phyloP scores from a whole-genome alignment of 2,888 invertebrate genomes.

The Girardia tigrina region DNA sequence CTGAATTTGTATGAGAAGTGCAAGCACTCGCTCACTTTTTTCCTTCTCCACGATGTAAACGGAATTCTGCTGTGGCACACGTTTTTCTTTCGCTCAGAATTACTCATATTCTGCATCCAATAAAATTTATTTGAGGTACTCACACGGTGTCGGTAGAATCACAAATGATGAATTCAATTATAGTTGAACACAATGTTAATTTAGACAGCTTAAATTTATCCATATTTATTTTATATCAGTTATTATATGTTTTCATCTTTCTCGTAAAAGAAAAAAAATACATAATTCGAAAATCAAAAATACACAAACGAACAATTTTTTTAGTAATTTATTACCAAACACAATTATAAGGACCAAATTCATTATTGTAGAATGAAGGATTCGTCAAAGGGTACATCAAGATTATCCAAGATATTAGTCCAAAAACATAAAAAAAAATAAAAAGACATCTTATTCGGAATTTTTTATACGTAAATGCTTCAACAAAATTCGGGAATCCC shows the following conservation, averaged over 20 bases:
- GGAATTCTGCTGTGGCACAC: not conserved
- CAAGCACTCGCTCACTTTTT: not conserved
- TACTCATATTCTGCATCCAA: not conserved
- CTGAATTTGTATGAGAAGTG: not conserved
- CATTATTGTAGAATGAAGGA: constrained; percentile 53
- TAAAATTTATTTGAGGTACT: not conserved
- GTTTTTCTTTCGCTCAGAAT: not conserved
- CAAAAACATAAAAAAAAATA: constrained; percentile 60
- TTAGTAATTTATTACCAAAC: not conserved
- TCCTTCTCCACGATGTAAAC: not conserved
- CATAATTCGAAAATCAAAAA: not conserved
- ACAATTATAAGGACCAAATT: not conserved
- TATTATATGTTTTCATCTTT: too few species aligned
- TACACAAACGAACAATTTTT: not conserved
- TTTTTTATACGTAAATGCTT: constrained; percentile 56
- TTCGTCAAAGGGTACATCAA: constrained; percentile 65
- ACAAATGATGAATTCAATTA: not conserved
- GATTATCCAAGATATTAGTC: constrained; percentile 64
- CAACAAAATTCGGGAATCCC: constrained; percentile 77
- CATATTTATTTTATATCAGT: not conserved
- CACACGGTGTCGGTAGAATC: not conserved
- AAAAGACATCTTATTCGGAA: constrained; percentile 55
- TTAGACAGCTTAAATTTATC: not conserved
- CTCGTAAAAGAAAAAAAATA: too few species aligned
- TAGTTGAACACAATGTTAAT: not conserved